Conservation (phyloP, 2,797 vertebrate genomes). For the Cirrhinus mrigala region DNA sequence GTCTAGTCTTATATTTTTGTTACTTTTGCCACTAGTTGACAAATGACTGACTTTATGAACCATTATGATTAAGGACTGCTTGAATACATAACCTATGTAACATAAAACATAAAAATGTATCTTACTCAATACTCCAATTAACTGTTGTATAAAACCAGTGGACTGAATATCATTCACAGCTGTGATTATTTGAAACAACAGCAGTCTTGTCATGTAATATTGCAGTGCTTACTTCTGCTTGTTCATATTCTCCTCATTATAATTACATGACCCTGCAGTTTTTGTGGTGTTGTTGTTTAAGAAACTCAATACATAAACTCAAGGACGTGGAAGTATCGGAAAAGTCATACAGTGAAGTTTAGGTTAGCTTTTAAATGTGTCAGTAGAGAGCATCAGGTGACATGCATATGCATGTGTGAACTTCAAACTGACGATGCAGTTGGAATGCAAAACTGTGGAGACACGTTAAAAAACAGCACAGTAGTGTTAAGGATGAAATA, state of each 20-base stretch:
- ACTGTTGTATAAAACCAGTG: background rate
- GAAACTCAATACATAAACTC: background rate
- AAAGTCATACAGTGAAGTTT: background rate
- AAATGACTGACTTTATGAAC: background rate
- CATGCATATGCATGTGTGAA: slow-evolving; percentile 26
- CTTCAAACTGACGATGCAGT: slow-evolving; percentile 24
- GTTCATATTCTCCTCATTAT: background rate
- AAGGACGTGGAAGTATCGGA: background rate
- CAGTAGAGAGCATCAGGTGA: slow-evolving; percentile 7
- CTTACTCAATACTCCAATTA: too few species aligned
- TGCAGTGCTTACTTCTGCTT: background rate
- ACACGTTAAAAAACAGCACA: slow-evolving; percentile 1
- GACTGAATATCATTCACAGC: background rate
- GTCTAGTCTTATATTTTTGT: background rate
- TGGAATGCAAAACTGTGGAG: slow-evolving; percentile 3
- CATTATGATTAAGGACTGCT: background rate
- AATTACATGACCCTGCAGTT: background rate
- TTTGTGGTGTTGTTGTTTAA: background rate
- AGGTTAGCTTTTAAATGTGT: slow-evolving; percentile 7
- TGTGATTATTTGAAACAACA: background rate
- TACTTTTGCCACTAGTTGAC: background rate
- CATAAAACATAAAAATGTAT: too few species aligned
- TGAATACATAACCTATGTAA: background rate
- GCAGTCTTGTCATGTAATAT: background rate
- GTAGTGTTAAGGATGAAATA: background rate